Conservation (phyloP, 2,113 vertebrate species). For the Mustelus asterias region DNA sequence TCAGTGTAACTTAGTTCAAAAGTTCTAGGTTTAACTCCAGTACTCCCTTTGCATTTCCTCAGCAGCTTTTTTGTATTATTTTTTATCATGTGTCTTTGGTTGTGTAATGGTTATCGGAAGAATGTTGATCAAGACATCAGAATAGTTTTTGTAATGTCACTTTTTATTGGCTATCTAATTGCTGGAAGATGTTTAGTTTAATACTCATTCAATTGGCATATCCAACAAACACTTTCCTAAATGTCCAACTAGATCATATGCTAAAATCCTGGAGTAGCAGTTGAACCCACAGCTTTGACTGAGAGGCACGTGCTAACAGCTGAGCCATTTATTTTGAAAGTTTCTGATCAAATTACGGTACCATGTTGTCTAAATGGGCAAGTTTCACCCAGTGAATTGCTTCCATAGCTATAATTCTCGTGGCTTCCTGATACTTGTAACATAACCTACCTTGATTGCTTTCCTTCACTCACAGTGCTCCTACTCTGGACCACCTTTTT, state of each 20-base stretch:
- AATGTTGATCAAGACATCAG: background rate
- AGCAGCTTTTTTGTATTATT: background rate
- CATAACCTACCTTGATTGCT: background rate
- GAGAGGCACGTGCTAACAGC: background rate
- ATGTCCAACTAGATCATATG: background rate
- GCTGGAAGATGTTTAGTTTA: background rate
- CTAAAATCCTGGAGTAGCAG: background rate
- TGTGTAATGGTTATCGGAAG: background rate
- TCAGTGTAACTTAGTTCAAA: background rate
- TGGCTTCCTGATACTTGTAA: background rate
- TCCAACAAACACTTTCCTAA: background rate
- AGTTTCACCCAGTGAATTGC: background rate
- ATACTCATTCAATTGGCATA: background rate
- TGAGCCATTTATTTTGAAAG: background rate
- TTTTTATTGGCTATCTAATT: background rate
- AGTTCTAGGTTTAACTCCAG: background rate
- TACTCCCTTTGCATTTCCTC: background rate
- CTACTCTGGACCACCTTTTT: background rate
- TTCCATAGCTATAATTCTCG: background rate
- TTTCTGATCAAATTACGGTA: background rate
- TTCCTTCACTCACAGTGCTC: background rate
- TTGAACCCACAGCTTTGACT: background rate
- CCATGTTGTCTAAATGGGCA: background rate
- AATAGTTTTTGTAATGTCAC: background rate
- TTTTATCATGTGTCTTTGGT: too few relatives aligned